These are phyloP conservation scores for Gastracanthus pulcherrimus DNA, from an alignment of 2,888 invertebrate species.

Conservation along the genomic window DNA sequence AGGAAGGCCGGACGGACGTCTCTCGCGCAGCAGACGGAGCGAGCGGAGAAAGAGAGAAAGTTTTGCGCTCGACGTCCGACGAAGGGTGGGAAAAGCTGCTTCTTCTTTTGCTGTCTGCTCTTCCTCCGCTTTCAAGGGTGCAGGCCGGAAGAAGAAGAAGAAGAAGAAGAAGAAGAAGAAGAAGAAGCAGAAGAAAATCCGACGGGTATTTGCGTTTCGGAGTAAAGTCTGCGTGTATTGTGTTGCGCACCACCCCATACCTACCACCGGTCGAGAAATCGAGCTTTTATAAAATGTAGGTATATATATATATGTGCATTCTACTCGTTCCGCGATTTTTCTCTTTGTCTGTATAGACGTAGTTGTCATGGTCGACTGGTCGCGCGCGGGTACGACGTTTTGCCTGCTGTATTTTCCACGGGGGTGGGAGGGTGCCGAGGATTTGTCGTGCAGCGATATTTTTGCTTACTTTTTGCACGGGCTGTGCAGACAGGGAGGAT, in stretches of 20 bases:
- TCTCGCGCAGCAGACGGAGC: conserved; percentile 13
- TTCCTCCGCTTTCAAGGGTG: too few relatives aligned
- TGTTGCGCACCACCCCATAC: background rate
- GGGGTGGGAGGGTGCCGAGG: too few relatives aligned
- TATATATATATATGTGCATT: background rate
- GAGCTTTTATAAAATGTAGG: conserved; percentile 43
- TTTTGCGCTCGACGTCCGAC: conserved; percentile 20
- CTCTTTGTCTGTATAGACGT: background rate
- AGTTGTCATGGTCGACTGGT: too few relatives aligned
- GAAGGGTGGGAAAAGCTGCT: conserved; percentile 53
- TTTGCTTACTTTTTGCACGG: too few relatives aligned
- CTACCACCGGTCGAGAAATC: too few relatives aligned
- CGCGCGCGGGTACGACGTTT: too few relatives aligned
- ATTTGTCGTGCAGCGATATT: too few relatives aligned
- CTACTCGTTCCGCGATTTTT: background rate
- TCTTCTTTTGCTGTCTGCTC: too few relatives aligned
- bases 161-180: too few relatives aligned
- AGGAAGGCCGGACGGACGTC: conserved; percentile 35
- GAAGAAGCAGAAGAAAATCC: conserved; percentile 56
- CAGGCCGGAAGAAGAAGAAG: too few relatives aligned
- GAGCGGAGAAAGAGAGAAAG: conserved; percentile 17
- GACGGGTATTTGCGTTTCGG: conserved; percentile 42
- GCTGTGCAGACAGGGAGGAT: too few relatives aligned
- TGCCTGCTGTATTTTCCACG: too few relatives aligned
- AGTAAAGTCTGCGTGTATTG: conserved; percentile 8